phyloP scores from a whole-genome alignment of 2,797 vertebrate genomes.

The Monodelphis domestica region DNA sequence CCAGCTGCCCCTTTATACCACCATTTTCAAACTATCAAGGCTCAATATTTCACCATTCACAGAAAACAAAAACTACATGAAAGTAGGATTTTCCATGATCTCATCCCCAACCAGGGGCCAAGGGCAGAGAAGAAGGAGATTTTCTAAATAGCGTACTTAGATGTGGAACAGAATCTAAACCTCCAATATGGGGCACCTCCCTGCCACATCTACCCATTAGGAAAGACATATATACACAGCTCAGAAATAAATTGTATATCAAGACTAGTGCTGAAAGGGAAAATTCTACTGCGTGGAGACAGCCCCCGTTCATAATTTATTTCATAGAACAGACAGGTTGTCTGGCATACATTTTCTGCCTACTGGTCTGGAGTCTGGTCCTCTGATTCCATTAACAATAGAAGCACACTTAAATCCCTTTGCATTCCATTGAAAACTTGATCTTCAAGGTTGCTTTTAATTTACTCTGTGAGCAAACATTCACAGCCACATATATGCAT shows the following conservation, averaged over 20 bases:
- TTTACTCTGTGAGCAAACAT: constrained; percentile 16
- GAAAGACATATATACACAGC: neutral
- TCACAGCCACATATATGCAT: neutral
- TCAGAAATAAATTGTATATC: neutral
- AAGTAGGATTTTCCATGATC: neutral
- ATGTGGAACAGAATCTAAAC: neutral
- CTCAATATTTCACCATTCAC: neutral
- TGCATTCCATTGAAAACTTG: constrained; percentile 19
- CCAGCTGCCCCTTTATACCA: no score
- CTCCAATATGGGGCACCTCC: neutral
- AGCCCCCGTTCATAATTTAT: neutral
- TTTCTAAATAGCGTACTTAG: neutral
- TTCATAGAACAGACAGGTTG: constrained; percentile 31
- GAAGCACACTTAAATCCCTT: constrained; percentile 43
- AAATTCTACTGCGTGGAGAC: neutral
- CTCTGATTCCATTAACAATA: constrained; percentile 39
- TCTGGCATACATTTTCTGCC: constrained; percentile 49
- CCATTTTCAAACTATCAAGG: neutral
- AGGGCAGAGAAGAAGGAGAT: neutral
- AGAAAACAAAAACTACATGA: neutral
- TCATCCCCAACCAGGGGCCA: neutral
- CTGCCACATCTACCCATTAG: neutral
- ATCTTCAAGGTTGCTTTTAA: neutral
- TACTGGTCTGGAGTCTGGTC: neutral
- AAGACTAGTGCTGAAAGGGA: neutral